Conservation (phyloP, 2,113 vertebrate species). For the Antigone vipio region DNA sequence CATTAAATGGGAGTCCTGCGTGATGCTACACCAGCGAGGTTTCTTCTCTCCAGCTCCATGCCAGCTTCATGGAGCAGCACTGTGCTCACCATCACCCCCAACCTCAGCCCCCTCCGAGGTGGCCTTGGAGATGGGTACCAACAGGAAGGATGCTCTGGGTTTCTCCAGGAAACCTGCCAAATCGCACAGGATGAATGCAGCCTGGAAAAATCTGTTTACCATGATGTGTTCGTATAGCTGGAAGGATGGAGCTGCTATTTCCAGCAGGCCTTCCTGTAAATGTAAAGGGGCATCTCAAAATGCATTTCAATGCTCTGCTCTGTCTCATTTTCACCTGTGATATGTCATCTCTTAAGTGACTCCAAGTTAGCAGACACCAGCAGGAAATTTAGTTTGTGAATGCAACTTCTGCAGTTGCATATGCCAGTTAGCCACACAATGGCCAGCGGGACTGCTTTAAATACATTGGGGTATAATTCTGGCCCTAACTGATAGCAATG, state of each 20-base stretch:
- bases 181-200: not conserved
- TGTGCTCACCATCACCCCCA: not conserved
- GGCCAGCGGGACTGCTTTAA: not conserved
- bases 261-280: not conserved
- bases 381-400: not conserved
- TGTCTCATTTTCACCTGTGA: not conserved
- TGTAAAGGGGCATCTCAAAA: not conserved
- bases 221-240: not conserved
- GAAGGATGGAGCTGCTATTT: not conserved
- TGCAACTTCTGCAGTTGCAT: not conserved
- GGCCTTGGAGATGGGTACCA: not conserved
- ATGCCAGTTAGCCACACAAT: not conserved
- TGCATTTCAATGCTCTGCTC: not conserved
- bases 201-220: not conserved
- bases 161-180: not conserved
- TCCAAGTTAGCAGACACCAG: not conserved
- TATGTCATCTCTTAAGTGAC: not conserved
- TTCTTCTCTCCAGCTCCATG: not conserved
- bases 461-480: not conserved
- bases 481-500: not conserved
- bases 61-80: accelerated
- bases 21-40: not conserved
- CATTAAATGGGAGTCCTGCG: accelerated
- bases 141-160: not conserved
- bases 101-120: accelerated